Percentiles rank a stretch among this genome's conserved stretches.
phyloP scores from a whole-genome alignment of 2,888 invertebrate species.

The Tetragonisca angustula region DNA sequence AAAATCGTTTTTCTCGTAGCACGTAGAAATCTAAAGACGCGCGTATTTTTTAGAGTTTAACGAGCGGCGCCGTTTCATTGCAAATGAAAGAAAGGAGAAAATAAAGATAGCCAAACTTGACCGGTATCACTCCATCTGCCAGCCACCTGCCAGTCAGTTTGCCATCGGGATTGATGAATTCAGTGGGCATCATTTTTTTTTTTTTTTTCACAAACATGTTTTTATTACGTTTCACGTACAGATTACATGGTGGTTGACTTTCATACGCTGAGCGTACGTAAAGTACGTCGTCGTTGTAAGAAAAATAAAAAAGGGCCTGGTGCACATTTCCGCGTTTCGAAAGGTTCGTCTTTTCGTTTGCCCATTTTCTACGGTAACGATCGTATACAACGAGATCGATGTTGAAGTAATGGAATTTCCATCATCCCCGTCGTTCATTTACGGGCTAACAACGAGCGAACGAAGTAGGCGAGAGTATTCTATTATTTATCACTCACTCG shows the following conservation, averaged over 20 bases:
- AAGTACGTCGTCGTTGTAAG: slow-evolving; percentile 71
- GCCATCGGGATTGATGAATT: not conserved
- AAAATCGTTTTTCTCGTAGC: not conserved
- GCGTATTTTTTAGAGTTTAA: too few relatives aligned
- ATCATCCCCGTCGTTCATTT: slow-evolving; percentile 39
- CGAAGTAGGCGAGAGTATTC: slow-evolving; percentile 61
- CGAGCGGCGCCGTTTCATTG: too few relatives aligned
- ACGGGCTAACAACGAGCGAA: slow-evolving; percentile 50
- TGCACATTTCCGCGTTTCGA: slow-evolving; percentile 44
- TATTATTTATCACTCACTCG: slow-evolving; percentile 25
- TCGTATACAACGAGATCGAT: slow-evolving; percentile 57
- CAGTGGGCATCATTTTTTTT: not conserved
- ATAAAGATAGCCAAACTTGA: too few relatives aligned
- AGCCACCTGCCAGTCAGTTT: not conserved
- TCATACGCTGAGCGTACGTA: slow-evolving; percentile 70
- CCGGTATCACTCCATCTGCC: too few relatives aligned
- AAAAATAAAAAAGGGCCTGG: slow-evolving; percentile 70
- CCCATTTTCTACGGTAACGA: slow-evolving; percentile 27
- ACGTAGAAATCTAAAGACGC: not conserved
- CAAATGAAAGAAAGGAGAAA: too few relatives aligned
- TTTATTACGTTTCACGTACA: slow-evolving; percentile 73
- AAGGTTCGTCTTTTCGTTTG: slow-evolving; percentile 21
- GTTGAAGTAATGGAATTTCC: slow-evolving; percentile 40
- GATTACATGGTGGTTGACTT: slow-evolving; percentile 64
- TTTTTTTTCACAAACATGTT: slow-evolving; percentile 65